A percentile compares a stretch with the other conserved stretches of the same genome.
Conservation (phyloP, 2,888 invertebrate genomes). For the Cosmorhoe ocellata region DNA sequence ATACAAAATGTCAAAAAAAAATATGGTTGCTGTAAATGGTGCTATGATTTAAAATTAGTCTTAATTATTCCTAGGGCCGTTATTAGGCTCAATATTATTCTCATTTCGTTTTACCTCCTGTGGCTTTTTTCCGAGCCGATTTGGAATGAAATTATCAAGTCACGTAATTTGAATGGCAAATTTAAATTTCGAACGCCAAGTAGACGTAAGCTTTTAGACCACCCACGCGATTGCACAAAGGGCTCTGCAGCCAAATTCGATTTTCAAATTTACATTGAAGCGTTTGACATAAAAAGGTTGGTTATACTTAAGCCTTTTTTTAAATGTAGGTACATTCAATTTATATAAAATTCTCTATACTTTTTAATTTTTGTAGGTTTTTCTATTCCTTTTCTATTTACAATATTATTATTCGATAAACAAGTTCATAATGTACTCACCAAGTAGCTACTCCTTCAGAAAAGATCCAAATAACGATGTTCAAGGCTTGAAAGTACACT, state of each 20-base stretch:
- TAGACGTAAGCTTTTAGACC: constrained; percentile 9
- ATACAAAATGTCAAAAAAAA: too few species aligned
- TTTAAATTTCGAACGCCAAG: constrained; percentile 4
- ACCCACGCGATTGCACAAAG: constrained; percentile 11
- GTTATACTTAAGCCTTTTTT: too few species aligned
- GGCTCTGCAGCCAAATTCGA: constrained; percentile 8
- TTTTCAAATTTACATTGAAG: neutral
- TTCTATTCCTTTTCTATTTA: too few species aligned
- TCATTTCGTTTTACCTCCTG: neutral
- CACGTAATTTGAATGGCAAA: constrained; percentile 19
- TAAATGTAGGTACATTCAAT: too few species aligned
- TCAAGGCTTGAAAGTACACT: neutral
- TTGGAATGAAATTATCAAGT: constrained; percentile 18
- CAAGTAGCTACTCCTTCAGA: neutral
- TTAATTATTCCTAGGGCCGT: constrained; percentile 3
- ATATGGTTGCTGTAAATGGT: too few species aligned
- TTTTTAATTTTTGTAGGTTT: too few species aligned
- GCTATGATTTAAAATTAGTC: constrained; percentile 4
- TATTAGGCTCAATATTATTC: neutral
- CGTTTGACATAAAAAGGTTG: too few species aligned
- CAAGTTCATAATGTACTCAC: too few species aligned
- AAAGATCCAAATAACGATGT: constrained; percentile 4
- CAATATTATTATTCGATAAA: too few species aligned
- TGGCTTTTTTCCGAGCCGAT: neutral
- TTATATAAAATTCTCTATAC: too few species aligned